These are phyloP conservation scores for Monopterus albus DNA, from an alignment of 2,113 vertebrate genomes.

Conservation along the genomic window DNA sequence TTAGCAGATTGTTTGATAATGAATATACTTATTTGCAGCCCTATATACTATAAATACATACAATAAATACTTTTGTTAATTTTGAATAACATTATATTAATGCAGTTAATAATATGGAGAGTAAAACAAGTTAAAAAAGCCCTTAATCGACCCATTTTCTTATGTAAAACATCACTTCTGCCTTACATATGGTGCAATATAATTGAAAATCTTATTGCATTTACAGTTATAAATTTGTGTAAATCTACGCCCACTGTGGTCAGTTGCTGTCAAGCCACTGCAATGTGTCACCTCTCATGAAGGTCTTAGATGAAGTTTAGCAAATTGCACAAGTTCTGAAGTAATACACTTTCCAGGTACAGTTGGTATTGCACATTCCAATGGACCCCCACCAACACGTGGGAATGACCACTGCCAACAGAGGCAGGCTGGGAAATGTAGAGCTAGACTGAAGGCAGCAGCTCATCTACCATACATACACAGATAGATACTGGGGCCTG, in stretches of 20 bases:
- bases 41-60: too few species aligned
- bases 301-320: slow-evolving; percentile 45
- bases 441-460: neutral
- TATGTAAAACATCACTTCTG: neutral
- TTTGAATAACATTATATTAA: neutral
- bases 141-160: too few species aligned
- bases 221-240: too few species aligned
- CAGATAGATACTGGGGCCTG: neutral
- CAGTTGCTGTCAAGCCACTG: slow-evolving; percentile 39
- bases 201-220: slow-evolving; percentile 18
- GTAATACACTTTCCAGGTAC: slow-evolving; percentile 34
- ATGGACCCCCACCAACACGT: slow-evolving; percentile 40
- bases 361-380: slow-evolving; percentile 41
- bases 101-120: neutral
- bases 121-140: too few species aligned
- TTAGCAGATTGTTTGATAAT: too few species aligned
- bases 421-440: neutral
- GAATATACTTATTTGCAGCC: too few species aligned
- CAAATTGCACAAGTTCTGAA: slow-evolving; percentile 21
- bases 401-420: slow-evolving; percentile 37
- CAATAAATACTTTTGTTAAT: too few species aligned
- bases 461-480: slow-evolving; percentile 10
- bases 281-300: slow-evolving; percentile 41
- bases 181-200: neutral
- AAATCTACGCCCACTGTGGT: slow-evolving; percentile 36